Percentiles rank a stretch among this genome's conserved stretches.
These are phyloP conservation scores for Danio choprae DNA, from an alignment of 2,797 vertebrate species.

Conservation along the genomic window DNA sequence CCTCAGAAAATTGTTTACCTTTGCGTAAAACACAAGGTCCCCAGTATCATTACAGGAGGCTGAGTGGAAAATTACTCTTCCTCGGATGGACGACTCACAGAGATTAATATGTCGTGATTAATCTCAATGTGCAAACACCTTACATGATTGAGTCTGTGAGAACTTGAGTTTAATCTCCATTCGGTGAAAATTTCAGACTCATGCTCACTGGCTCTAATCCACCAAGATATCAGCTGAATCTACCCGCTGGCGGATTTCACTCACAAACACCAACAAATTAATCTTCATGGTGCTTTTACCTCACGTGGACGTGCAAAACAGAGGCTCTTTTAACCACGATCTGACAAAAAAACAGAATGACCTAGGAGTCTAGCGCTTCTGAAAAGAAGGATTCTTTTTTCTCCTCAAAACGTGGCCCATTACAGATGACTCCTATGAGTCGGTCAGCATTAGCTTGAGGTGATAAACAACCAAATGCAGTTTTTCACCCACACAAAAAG, in stretches of 20 bases:
- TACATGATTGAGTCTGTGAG: slow-evolving; percentile 24
- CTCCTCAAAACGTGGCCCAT: slow-evolving; percentile 33
- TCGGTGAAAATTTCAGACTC: slow-evolving; percentile 31
- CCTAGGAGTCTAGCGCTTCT: slow-evolving; percentile 34
- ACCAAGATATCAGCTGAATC: not conserved
- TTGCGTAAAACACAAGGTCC: slow-evolving; percentile 50
- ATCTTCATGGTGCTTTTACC: slow-evolving; percentile 31
- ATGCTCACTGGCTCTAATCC: slow-evolving; percentile 28
- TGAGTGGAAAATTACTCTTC: slow-evolving; percentile 57
- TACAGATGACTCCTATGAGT: slow-evolving; percentile 33
- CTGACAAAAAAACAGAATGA: slow-evolving; percentile 33
- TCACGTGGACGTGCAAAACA: slow-evolving; percentile 48
- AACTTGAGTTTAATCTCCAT: slow-evolving; percentile 35
- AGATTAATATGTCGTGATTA: slow-evolving; percentile 43
- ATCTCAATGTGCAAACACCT: slow-evolving; percentile 53
- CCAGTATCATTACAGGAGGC: slow-evolving; percentile 55
- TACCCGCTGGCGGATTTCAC: not conserved
- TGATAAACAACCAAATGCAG: slow-evolving; percentile 12
- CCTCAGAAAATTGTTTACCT: slow-evolving; percentile 50
- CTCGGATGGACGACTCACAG: slow-evolving; percentile 26
- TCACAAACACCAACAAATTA: slow-evolving; percentile 38
- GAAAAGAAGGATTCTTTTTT: slow-evolving; percentile 45
- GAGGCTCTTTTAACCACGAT: slow-evolving; percentile 39
- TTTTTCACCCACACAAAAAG: slow-evolving; percentile 33
- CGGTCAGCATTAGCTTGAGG: slow-evolving; percentile 40